Evolutionary conservation across 2,797 vertebrate species (phyloP), one percentile per base, ranked within the genome.

Genomic region (Eutrigla gurnardus): DNA sequence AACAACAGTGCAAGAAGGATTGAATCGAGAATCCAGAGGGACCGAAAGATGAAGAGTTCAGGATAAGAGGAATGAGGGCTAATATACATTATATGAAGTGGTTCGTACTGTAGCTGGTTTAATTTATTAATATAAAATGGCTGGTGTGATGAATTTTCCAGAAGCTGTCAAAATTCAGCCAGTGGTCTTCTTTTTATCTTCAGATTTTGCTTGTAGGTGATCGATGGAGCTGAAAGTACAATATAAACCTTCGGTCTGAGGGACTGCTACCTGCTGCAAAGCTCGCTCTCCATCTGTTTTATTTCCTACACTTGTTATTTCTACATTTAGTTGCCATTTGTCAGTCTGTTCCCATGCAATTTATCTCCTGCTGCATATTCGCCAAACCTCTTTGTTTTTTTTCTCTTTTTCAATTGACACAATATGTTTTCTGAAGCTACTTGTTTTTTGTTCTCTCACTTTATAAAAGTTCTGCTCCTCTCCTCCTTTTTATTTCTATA

Each of bases 221-320:
- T 57, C 18, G 13, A 53, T 42, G 11, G 0, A 36, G 17, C 25
- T 53, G 4, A 50, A 39, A 36, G 36, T 17, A 43, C 10, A 18
- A 40, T 13, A 15, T n/a, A 53, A 67, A 52, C 61, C 12, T 7
- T 45, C 7, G 0, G 5, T 42, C 5, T 45, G n/a, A 3, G 2
- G 1, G 54, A 45, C 18, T 18, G 4, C 12, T 17, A 47, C 40
- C 45, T 46, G 35, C 65, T 60, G 17, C 6, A 15, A 32, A 47
- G 39, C 72, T 70, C 69, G 43, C 33, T 58, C 45, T 43, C 55
- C 65, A 33, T 62, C 40, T 37, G 4, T 66, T 72, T 39, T 17
- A 35, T 61, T 17, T 45, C 15, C 14, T n/a, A 25, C 10, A 12
- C 40, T 9, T 64, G n/a, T 63, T 46, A 58, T 71, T 73, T 39